Percentiles rank a stretch among this genome's conserved stretches.
Conservation (phyloP, 2,113 vertebrate species). For the Solea solea region DNA sequence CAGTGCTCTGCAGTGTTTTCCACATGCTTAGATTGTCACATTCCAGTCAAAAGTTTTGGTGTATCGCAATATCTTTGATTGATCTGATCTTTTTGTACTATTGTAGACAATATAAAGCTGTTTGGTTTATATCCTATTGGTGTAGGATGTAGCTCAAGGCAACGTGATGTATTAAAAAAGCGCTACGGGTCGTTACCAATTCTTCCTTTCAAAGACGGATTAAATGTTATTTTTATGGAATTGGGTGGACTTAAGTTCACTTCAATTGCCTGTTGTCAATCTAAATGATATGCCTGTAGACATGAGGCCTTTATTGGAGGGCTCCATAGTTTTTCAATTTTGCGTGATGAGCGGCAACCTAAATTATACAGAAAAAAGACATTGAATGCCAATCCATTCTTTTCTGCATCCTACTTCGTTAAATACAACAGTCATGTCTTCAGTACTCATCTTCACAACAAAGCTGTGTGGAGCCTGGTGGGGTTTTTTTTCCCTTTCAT, state of each 20-base stretch:
- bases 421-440: background rate
- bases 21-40: slow-evolving; percentile 18
- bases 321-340: slow-evolving; percentile 45
- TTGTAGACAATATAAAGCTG: slow-evolving; percentile 50
- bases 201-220: slow-evolving; percentile 68
- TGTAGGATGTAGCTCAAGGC: slow-evolving; percentile 67
- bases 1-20: slow-evolving; percentile 7
- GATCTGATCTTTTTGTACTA: slow-evolving; percentile 49
- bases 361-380: slow-evolving; percentile 36
- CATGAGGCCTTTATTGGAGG: slow-evolving; percentile 58
- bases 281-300: slow-evolving; percentile 66
- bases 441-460: slow-evolving; percentile 7
- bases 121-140: slow-evolving; percentile 62
- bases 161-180: slow-evolving; percentile 66
- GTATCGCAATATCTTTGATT: slow-evolving; percentile 47
- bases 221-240: slow-evolving; percentile 79
- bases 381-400: slow-evolving; percentile 39
- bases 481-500: background rate
- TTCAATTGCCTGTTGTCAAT: slow-evolving; percentile 75
- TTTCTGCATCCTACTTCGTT: slow-evolving; percentile 14
- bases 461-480: background rate
- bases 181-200: slow-evolving; percentile 64
- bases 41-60: slow-evolving; percentile 21
- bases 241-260: slow-evolving; percentile 70
- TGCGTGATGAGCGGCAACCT: slow-evolving; percentile 37